Evolutionary conservation across 2,888 invertebrate species (phyloP).

Genomic region (Drosophila rubida): DNA sequence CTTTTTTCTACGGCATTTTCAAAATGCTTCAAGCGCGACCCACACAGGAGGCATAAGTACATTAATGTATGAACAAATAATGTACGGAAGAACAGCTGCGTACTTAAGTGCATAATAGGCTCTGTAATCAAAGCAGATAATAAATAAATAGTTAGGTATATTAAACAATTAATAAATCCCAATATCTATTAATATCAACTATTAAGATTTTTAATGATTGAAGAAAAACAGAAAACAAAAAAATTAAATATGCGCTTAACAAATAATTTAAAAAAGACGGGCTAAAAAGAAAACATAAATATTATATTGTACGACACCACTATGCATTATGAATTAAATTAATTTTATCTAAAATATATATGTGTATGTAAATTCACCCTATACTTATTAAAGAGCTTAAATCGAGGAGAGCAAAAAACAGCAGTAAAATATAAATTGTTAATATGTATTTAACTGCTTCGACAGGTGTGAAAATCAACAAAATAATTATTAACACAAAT

Average conservation of each 20-base stretch:
- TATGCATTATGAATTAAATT: conserved; percentile 31
- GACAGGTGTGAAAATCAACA: conserved; percentile 17
- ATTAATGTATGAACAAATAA: conserved; percentile 13
- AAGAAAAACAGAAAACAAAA: conserved; percentile 26
- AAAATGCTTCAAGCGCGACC: conserved; percentile 38
- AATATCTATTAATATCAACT: conserved; percentile 66
- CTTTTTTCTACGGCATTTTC: conserved; percentile 66
- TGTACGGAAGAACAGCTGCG: conserved; percentile 12
- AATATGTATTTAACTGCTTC: conserved; percentile 61
- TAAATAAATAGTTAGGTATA: conserved; percentile 65
- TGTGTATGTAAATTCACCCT: conserved; percentile 37
- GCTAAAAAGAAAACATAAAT: conserved; percentile 20
- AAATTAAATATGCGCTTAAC: conserved; percentile 48
- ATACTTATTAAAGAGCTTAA: conserved; percentile 60
- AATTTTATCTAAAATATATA: conserved; percentile 44
- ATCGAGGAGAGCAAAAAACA: conserved; percentile 36
- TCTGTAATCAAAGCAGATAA: conserved; percentile 30
- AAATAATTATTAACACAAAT: conserved; percentile 9
- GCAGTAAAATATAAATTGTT: conserved; percentile 54
- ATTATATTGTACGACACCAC: conserved; percentile 11
- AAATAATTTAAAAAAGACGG: conserved; percentile 23
- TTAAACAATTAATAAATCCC: conserved; percentile 67
- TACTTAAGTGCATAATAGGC: conserved; percentile 25
- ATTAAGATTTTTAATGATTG: conserved; percentile 64
- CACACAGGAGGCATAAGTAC: conserved; percentile 16